Evolutionary conservation across 2,113 vertebrate species (phyloP).

Genomic region (Pedionomus torquatus): DNA sequence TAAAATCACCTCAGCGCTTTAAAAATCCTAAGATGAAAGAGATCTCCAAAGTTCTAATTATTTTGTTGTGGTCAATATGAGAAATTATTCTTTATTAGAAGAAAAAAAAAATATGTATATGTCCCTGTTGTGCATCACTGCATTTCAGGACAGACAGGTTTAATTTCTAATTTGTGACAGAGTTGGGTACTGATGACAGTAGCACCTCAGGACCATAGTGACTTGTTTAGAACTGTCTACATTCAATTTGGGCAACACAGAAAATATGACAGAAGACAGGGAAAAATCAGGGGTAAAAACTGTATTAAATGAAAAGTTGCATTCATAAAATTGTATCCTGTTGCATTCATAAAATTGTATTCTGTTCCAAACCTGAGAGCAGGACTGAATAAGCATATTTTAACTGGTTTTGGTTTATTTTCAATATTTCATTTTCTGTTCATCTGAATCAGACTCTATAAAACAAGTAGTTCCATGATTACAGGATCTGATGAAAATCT

Average conservation of each 20-base stretch:
- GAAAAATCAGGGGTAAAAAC: background rate
- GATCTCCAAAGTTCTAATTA: background rate
- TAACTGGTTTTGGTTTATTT: background rate
- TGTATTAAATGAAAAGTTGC: background rate
- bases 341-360: background rate
- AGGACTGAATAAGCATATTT: background rate
- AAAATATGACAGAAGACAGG: background rate
- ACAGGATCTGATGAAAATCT: background rate
- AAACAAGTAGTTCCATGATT: background rate
- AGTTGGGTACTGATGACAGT: background rate
- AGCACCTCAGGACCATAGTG: background rate
- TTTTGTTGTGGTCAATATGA: background rate
- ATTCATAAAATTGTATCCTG: background rate
- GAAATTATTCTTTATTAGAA: background rate
- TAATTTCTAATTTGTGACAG: background rate
- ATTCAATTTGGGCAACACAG: background rate
- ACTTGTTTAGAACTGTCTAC: background rate
- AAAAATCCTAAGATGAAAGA: background rate
- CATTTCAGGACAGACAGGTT: background rate
- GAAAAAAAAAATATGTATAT: too few species aligned
- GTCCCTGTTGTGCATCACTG: background rate
- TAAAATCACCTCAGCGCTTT: background rate
- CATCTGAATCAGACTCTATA: background rate
- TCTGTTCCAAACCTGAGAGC: background rate
- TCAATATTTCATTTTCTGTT: background rate